A percentile compares a stretch with the other conserved stretches of the same genome.
These are phyloP conservation scores for Typhlomys cinereus DNA, from an alignment of 2,113 vertebrate species.

Conservation along the genomic window DNA sequence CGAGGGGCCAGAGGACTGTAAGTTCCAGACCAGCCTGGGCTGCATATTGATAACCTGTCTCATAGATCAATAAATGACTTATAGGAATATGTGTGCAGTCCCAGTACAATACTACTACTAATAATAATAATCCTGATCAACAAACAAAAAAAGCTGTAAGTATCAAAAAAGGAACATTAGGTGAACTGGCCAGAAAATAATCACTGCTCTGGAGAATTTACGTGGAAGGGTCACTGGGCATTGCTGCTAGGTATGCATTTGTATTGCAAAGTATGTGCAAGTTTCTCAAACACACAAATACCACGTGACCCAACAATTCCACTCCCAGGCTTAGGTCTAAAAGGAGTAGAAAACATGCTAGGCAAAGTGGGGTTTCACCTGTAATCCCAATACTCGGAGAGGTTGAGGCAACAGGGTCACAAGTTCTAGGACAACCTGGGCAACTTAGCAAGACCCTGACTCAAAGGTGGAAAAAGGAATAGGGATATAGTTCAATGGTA, in stretches of 20 bases:
- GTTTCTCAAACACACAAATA: background rate
- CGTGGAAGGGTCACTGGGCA: background rate
- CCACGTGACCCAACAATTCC: too few relatives aligned
- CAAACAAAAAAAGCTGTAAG: too few relatives aligned
- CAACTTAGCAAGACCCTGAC: too few relatives aligned
- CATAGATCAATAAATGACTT: background rate
- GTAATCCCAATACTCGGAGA: background rate
- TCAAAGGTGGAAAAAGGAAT: background rate
- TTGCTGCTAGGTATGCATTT: background rate
- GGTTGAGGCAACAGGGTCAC: background rate
- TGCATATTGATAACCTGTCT: background rate
- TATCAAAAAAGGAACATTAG: too few relatives aligned
- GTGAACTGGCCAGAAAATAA: background rate
- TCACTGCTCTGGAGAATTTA: conserved; percentile 8
- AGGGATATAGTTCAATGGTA: too few relatives aligned
- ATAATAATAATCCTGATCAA: too few relatives aligned
- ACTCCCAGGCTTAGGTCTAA: too few relatives aligned
- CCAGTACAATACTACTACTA: too few relatives aligned
- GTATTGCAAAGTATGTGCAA: background rate
- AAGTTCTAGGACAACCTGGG: background rate
- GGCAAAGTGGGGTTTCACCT: background rate
- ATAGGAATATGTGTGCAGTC: too few relatives aligned
- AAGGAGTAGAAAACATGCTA: background rate
- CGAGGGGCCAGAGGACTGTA: background rate
- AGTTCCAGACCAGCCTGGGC: background rate